Percentiles rank a stretch among this genome's conserved stretches.
Evolutionary conservation across 2,113 vertebrate species (phyloP).

Genomic region (Ptilorrhoa leucosticta): DNA sequence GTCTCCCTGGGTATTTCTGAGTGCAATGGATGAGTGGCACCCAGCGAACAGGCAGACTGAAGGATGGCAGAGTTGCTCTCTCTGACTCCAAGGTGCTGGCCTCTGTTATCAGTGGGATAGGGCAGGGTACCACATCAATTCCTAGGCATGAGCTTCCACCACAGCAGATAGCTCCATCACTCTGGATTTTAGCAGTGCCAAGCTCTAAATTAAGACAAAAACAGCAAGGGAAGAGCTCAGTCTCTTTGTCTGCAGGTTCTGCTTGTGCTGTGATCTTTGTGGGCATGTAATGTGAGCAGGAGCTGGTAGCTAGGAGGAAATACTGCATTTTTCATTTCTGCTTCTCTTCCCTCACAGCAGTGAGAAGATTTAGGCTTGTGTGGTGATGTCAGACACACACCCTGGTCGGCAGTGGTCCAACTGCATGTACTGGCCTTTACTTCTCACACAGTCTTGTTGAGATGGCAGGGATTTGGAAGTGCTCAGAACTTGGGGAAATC

Average conservation of each 20-base stretch:
- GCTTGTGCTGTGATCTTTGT: background rate
- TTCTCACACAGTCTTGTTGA: background rate
- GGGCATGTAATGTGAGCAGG: background rate
- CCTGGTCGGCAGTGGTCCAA: background rate
- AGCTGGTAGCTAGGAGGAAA: background rate
- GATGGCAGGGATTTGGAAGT: background rate
- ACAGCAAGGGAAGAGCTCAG: background rate
- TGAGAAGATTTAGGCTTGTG: background rate
- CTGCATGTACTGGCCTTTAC: background rate
- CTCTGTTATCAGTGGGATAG: background rate
- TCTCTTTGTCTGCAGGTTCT: background rate
- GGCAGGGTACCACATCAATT: background rate
- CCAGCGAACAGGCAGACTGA: background rate
- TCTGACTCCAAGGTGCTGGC: background rate
- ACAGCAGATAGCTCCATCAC: background rate
- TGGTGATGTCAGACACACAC: background rate
- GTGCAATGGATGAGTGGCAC: conserved; percentile 6
- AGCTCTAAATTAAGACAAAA: conserved; percentile 17
- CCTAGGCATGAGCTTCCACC: background rate
- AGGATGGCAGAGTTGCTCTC: background rate
- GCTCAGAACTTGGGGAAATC: background rate
- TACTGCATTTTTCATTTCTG: background rate
- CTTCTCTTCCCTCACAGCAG: background rate
- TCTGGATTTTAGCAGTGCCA: background rate
- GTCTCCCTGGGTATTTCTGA: background rate